Percentiles rank a stretch among this genome's conserved stretches.
Conservation (phyloP, 2,113 vertebrate species). For the Fregetta grallaria region DNA sequence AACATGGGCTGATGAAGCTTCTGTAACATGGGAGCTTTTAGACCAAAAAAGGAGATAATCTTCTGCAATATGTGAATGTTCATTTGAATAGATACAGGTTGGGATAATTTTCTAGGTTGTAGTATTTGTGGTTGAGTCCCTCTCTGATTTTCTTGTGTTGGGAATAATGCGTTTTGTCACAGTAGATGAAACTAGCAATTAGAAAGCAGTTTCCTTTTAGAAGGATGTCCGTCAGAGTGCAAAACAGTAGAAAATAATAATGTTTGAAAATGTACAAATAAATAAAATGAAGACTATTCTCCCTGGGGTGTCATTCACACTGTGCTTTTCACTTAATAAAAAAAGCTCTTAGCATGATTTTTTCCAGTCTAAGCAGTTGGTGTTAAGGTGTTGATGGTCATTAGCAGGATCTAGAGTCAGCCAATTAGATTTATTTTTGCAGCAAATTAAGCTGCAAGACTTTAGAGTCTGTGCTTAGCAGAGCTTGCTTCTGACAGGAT, state of each 20-base stretch:
- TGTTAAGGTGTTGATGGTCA: conserved; percentile 44
- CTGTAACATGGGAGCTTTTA: background rate
- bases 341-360: background rate
- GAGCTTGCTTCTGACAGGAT: conserved; percentile 17
- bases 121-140: background rate
- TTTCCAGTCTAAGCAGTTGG: conserved; percentile 16
- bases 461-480: background rate
- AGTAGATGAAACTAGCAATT: background rate
- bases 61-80: background rate
- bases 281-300: conserved; percentile 19
- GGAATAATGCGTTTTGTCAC: background rate
- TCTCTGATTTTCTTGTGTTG: background rate
- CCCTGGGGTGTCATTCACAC: conserved; percentile 1
- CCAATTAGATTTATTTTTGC: conserved; percentile 60
- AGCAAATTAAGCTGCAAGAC: conserved; percentile 32
- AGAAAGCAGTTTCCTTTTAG: background rate
- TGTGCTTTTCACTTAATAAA: conserved; percentile 17
- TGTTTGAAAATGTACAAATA: conserved; percentile 22
- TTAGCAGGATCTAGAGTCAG: conserved; percentile 27
- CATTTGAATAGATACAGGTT: background rate
- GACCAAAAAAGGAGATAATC: background rate
- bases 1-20: background rate
- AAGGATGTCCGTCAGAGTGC: background rate
- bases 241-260: conserved; percentile 9
- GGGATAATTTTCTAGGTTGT: background rate